Evolutionary conservation across 2,797 vertebrate genomes (phyloP).

Genomic region (Chrosomus eos): DNA sequence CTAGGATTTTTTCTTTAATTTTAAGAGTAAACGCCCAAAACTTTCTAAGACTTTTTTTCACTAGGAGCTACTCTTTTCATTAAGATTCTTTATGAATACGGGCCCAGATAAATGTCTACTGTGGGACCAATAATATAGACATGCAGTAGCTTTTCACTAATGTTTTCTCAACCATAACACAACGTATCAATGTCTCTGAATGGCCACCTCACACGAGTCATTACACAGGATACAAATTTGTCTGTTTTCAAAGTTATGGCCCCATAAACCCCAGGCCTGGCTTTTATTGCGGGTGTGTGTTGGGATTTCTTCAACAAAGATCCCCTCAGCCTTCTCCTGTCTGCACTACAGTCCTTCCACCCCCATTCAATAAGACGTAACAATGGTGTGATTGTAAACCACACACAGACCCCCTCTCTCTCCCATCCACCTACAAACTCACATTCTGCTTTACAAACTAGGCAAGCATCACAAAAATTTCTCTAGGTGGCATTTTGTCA

Average conservation of each 20-base stretch:
- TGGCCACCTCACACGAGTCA: not conserved
- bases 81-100: no score
- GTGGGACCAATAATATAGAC: not conserved
- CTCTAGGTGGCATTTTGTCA: not conserved
- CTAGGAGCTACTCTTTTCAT: no score
- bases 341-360: slow-evolving; percentile 52
- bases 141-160: slow-evolving; percentile 9
- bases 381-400: slow-evolving; percentile 63
- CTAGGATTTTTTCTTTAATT: no score
- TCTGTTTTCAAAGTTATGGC: slow-evolving; percentile 45
- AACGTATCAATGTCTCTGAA: slow-evolving; percentile 12
- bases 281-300: slow-evolving; percentile 47
- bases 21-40: no score
- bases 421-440: slow-evolving; percentile 41
- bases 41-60: no score
- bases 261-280: slow-evolving; percentile 55
- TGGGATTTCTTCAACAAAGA: slow-evolving; percentile 61
- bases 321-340: slow-evolving; percentile 52
- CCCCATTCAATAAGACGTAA: slow-evolving; percentile 50
- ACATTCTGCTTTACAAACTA: slow-evolving; percentile 52
- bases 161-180: not conserved
- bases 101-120: not conserved
- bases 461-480: slow-evolving; percentile 35
- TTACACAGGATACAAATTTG: slow-evolving; percentile 12
- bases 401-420: slow-evolving; percentile 48